phyloP scores from a whole-genome alignment of 2,888 invertebrate species.

The Incurvaria masculella region DNA sequence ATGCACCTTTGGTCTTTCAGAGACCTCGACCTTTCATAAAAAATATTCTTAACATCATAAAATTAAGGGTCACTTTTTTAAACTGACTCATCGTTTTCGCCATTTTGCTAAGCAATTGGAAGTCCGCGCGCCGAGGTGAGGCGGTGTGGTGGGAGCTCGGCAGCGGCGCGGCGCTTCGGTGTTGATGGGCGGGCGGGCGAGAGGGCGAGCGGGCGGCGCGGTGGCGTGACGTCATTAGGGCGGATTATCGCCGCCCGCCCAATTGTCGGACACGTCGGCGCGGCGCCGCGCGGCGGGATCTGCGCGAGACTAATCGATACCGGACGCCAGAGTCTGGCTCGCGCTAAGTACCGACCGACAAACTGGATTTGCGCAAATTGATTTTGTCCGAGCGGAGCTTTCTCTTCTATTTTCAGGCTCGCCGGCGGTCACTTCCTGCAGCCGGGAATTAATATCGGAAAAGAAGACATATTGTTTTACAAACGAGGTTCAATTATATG shows the following conservation, averaged over 20 bases:
- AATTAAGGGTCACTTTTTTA: no score
- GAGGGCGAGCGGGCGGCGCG: constrained; percentile 6
- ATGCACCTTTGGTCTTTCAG: no score
- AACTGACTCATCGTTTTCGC: no score
- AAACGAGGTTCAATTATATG: no score
- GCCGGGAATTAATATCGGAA: no score
- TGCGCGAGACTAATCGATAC: constrained; percentile 4
- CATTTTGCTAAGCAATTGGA: no score
- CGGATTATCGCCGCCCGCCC: constrained; percentile 12
- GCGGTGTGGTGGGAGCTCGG: constrained; percentile 1
- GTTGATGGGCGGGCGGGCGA: constrained; percentile 9
- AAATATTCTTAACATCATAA: no score
- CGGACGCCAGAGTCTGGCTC: not conserved
- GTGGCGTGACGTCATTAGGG: not conserved
- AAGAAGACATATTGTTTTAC: no score
- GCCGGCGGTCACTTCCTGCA: constrained; percentile 5
- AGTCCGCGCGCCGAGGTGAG: constrained; percentile 8
- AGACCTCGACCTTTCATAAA: no score
- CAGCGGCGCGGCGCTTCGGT: constrained; percentile 2
- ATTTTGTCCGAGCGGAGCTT: not conserved
- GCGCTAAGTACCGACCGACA: not conserved
- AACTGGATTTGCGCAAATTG: not conserved
- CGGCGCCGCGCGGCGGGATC: not conserved
- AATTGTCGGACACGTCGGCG: constrained; percentile 8
- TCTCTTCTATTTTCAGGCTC: constrained; percentile 1